A percentile compares a stretch with the other conserved stretches of the same genome.
phyloP scores from a whole-genome alignment of 2,113 vertebrate species.

The Athene cunicularia region DNA sequence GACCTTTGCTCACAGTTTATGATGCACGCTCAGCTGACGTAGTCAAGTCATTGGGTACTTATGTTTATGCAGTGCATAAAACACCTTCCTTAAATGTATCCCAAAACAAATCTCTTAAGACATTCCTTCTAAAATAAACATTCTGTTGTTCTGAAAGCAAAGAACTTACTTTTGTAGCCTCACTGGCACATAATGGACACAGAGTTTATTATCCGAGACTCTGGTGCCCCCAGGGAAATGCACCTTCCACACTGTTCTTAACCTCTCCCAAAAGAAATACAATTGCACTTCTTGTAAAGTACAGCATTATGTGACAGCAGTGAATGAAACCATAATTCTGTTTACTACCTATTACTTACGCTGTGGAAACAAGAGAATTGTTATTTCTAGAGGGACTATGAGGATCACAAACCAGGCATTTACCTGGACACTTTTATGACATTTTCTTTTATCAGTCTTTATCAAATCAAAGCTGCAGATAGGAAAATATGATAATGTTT shows the following conservation, averaged over 20 bases:
- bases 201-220: constrained; percentile 54
- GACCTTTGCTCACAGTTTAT: background rate
- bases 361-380: constrained; percentile 27
- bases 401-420: constrained; percentile 54
- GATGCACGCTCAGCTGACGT: background rate
- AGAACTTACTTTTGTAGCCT: constrained; percentile 32
- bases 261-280: constrained; percentile 53
- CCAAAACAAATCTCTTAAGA: constrained; percentile 5
- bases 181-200: constrained; percentile 21
- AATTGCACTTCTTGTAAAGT: constrained; percentile 42
- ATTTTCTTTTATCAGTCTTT: constrained; percentile 50
- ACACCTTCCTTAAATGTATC: background rate
- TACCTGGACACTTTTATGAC: constrained; percentile 51
- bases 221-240: constrained; percentile 30
- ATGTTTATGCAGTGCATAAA: constrained; percentile 10
- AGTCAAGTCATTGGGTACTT: background rate
- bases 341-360: constrained; percentile 60
- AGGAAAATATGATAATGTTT: constrained; percentile 40
- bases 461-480: constrained; percentile 23
- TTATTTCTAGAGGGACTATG: constrained; percentile 32
- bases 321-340: constrained; percentile 59
- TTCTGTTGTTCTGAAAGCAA: background rate
- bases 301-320: constrained; percentile 42
- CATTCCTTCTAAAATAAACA: constrained; percentile 30
- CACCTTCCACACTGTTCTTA: constrained; percentile 32